These are phyloP conservation scores for Clarias macrocephalus DNA, from an alignment of 2,113 vertebrate genomes.

Conservation along the genomic window DNA sequence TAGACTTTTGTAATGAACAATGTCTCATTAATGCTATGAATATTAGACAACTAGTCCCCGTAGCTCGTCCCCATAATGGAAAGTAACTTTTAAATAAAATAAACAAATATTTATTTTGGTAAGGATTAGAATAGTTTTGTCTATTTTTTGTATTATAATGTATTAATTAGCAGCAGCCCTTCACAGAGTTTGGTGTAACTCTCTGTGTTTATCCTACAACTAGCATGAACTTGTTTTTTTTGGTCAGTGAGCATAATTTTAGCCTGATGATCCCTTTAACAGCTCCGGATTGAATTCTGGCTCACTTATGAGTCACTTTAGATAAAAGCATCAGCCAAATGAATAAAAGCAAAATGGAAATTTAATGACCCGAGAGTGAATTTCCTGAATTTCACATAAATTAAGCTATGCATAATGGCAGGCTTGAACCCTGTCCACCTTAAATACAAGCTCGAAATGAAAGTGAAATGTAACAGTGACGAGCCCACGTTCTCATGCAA, in stretches of 20 bases:
- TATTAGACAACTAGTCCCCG: neutral
- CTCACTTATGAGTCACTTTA: neutral
- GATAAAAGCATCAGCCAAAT: slow-evolving; percentile 6
- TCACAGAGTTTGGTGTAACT: neutral
- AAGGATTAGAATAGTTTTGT: neutral
- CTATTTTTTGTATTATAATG: neutral
- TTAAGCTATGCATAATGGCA: neutral
- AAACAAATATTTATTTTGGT: neutral
- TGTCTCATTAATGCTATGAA: neutral
- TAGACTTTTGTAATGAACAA: neutral
- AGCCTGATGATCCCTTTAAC: neutral
- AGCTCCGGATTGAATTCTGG: neutral
- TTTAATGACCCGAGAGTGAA: neutral
- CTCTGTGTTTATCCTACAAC: neutral
- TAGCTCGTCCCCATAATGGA: neutral
- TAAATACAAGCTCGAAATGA: neutral
- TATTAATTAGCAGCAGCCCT: neutral
- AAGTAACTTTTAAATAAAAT: neutral
- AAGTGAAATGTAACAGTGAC: neutral
- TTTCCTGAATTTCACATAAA: neutral
- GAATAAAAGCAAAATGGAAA: neutral
- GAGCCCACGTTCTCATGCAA: neutral
- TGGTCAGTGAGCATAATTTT: neutral
- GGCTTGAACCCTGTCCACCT: neutral
- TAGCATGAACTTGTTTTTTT: neutral